Evolutionary conservation across 2,888 invertebrate species (phyloP), one percentile per base, ranked within the genome.

Genomic region (Heteromurus nitidus): DNA sequence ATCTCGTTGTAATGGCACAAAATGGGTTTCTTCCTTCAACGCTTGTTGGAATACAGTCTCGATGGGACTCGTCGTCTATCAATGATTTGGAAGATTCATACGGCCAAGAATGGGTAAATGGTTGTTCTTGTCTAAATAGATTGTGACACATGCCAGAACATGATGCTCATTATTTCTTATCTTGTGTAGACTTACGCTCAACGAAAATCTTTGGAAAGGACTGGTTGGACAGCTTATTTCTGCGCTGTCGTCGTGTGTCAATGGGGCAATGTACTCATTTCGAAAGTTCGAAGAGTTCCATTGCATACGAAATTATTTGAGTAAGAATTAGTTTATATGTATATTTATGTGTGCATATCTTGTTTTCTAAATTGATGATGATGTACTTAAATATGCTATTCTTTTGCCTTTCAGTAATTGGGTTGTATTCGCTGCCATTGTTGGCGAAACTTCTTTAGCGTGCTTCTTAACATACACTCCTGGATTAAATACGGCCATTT

Each of bases 1-100:
- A 99, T 92, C 98, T 99, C 91, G 98, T 99, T 88, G 99, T 99
- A 89, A 97, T 99, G 97, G 98, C 97, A 91, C 99, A 99, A 90
- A 99, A 99, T 90, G 99, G 99, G 87, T 99, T 99, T 92, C 92
- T 96, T 89, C 97, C 98, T 0, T 89, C 91, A 89, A 92, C 92
- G 88, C 92, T 99, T 87, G 94, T 98, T 89, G 98, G 99, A 86
- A 94, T 99, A 89, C 94, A 99, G 89, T 95, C 96, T 90, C 93
- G 95, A 88, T 99, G 99, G 99, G 99, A 99, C 90, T 97, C 98
- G 28, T 95, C 96, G 91, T 97, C 97, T 87, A 95, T 99, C 90
- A 99, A 99, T 90, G 99, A 99, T 92, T 92, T 99, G 88, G 93
- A 95, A 87, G 99, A 99, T 91, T 98, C 98, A 82, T 99, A 99